phyloP scores from a whole-genome alignment of 2,888 invertebrate genomes.

The Cataglyphis albicans region DNA sequence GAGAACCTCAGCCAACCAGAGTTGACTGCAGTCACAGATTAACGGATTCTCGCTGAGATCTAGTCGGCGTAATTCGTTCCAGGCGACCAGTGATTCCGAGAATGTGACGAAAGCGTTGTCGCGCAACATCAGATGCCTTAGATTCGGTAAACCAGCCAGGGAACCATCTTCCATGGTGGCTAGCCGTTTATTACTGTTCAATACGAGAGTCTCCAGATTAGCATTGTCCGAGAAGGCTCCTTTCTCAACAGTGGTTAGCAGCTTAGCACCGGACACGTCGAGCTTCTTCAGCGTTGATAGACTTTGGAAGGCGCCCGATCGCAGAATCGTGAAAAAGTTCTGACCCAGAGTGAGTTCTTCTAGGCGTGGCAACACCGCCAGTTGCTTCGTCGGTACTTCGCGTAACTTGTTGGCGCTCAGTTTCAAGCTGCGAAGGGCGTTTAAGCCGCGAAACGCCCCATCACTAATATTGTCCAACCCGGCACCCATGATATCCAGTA shows the following conservation, averaged over 20 bases:
- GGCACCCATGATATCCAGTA: slow-evolving; percentile 93
- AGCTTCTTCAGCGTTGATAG: slow-evolving; percentile 92
- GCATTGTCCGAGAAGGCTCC: slow-evolving; percentile 93
- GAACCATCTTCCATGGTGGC: slow-evolving; percentile 92
- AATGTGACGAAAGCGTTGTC: slow-evolving; percentile 92
- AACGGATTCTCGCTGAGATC: slow-evolving; percentile 94
- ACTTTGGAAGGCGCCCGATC: slow-evolving; percentile 92
- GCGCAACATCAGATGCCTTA: slow-evolving; percentile 91
- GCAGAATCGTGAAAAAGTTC: slow-evolving; percentile 91
- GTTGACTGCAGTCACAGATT: slow-evolving; percentile 92
- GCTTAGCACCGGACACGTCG: slow-evolving; percentile 92
- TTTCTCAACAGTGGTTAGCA: slow-evolving; percentile 91
- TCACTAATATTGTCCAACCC: slow-evolving; percentile 93
- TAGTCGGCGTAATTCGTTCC: slow-evolving; percentile 91
- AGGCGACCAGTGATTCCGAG: slow-evolving; percentile 93
- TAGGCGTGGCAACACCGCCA: slow-evolving; percentile 90
- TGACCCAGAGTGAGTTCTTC: slow-evolving; percentile 94
- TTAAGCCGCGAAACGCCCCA: slow-evolving; percentile 91
- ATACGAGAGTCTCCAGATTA: slow-evolving; percentile 92
- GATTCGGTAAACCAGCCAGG: slow-evolving; percentile 92
- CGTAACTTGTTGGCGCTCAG: slow-evolving; percentile 93
- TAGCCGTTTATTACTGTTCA: slow-evolving; percentile 93
- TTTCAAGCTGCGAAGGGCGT: slow-evolving; percentile 91
- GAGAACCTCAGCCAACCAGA: slow-evolving; percentile 93
- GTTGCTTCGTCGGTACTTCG: slow-evolving; percentile 91